Evolutionary conservation across 2,888 invertebrate genomes (phyloP).

Genomic region (Polietes domitor): DNA sequence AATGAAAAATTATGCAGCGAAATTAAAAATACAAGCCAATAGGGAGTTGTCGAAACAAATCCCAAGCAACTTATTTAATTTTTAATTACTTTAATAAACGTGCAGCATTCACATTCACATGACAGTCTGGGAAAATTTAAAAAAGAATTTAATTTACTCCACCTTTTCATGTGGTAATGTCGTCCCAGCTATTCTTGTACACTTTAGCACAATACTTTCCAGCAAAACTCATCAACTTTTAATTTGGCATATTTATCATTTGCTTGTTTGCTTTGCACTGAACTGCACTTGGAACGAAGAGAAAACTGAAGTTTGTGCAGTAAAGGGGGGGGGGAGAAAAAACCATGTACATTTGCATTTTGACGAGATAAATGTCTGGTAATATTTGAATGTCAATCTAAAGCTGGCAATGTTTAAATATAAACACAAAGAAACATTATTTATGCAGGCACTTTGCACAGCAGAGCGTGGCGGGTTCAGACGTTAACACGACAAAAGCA

Average conservation of each 20-base stretch:
- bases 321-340: too few species aligned
- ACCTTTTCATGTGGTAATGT: not conserved
- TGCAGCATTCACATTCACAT: too few species aligned
- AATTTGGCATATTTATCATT: constrained; percentile 25
- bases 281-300: too few species aligned
- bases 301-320: too few species aligned
- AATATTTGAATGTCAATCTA: constrained; percentile 69
- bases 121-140: too few species aligned
- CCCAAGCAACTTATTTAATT: constrained; percentile 4
- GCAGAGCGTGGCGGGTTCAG: not conserved
- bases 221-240: constrained; percentile 17
- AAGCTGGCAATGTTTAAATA: constrained; percentile 30
- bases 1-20: constrained; percentile 45
- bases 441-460: not conserved
- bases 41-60: constrained; percentile 13
- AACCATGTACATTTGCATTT: constrained; percentile 66
- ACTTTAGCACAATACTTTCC: too few species aligned
- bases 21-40: constrained; percentile 53
- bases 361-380: constrained; percentile 68
- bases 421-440: not conserved
- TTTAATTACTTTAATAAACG: constrained; percentile 27
- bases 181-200: not conserved
- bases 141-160: not conserved
- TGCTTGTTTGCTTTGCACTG: too few species aligned
- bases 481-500: not conserved